Evolutionary conservation across 2,888 invertebrate genomes (phyloP), one percentile per base, ranked within the genome.

Genomic region (Gibbula magus): DNA sequence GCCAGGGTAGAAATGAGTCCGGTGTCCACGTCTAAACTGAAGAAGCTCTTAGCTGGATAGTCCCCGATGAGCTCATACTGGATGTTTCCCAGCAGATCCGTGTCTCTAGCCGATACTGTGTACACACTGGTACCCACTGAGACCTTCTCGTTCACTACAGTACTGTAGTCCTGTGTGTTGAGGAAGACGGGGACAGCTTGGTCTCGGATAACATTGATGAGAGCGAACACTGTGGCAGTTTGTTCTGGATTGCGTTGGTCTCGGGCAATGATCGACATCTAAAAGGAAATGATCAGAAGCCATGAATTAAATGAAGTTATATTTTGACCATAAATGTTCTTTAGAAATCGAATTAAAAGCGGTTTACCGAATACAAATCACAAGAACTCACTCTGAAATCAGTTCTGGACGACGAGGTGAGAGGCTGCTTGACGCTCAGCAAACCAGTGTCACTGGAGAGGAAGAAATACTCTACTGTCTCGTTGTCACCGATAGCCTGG

Each of bases 11-110:
- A 80, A 25, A 89, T 83, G 13, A 80, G 53, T 52, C 89, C 89
- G 51, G 82, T 82, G 0, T 79, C 18, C 0, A 77, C 45, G 76
- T 89, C 81, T 3, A 89, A 13, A 0, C 10, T 56, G 86, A 91
- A 91, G 86, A 91, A 90, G 53, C 87, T 87, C 81, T 86, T 87
- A 2, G 88, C 86, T 10, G 91, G 91, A 79, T 88, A 91, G 61
- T 88, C 89, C 10, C 91, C 91, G 25, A 89, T 86, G 52, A 91
- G 52, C 32, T 84, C 82, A 80, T 91, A 92, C 8, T 77, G 56
- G 52, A 91, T 87, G 16, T 39, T 16, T 10, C 88, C 90, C 77
- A 88, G 83, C 29, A 88, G 86, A 80, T 89, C 88, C n/a, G 70
- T 66, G 73, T 89, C 89, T n/a, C 70, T 74, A 56, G 88, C 89